Evolutionary conservation across 2,888 invertebrate genomes (phyloP), one percentile per base, ranked within the genome.

Genomic region (Isotomurus palustris): DNA sequence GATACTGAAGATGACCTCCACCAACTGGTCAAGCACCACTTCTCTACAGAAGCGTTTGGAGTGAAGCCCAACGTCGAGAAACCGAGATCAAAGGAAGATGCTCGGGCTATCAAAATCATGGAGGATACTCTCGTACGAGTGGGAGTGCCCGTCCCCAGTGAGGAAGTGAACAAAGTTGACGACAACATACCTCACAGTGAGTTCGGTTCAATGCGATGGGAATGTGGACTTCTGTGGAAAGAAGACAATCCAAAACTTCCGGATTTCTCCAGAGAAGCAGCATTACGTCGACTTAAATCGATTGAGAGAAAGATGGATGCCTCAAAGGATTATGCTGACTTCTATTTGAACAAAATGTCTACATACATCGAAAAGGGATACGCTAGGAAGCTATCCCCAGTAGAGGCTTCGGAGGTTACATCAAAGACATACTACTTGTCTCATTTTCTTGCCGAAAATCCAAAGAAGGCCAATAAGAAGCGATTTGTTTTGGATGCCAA

Each of bases 221-320:
- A 53, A 48, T 17, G 35, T 1, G 53, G 57, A 1, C 35, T 58
- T 10, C 43, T 53, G 1, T 58, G 53, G 53, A 21, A 35, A 14
- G 14, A 47, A 1, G 57, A 58, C 19, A 17, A 53, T 27, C 17
- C 25, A 1, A 1, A 1, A 1, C 19, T 53, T 1, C 53, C 53
- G 5, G 29, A 28, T 1, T n/a, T n/a, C n/a, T n/a, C n/a, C n/a
- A n/a, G n/a, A n/a, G n/a, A n/a, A n/a, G n/a, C n/a, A n/a, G 48
- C 48, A 3, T 19, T 48, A 1, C 3, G n/a, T 3, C 48, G 48
- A 2, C 48, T 48, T 3, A 2, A 21, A 8, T 14, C 8, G 10
- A 48, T 48, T 10, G 48, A 43, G 21, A 47, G 35, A 29, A 49
- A 35, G 19, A 49, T 55, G 32, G 32, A 38, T 36, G 2, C 14